phyloP scores from a whole-genome alignment of 1,140 invertebrate genomes.

The Brachionus sp. region DNA sequence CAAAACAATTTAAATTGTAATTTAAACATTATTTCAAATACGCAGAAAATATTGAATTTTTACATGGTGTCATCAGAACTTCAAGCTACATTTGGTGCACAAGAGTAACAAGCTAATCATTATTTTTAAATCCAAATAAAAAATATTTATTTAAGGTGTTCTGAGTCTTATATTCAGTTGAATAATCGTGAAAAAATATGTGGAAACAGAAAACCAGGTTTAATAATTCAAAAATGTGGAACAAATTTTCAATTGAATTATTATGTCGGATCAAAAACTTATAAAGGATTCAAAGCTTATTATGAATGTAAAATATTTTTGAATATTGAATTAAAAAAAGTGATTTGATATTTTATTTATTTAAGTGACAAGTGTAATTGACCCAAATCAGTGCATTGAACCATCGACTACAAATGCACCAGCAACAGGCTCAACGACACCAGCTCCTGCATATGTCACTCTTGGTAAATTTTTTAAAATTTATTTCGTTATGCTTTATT shows the following conservation, averaged over 20 bases:
- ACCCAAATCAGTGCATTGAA: conserved; percentile 7
- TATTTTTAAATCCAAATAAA: neutral
- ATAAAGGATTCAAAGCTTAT: conserved; percentile 35
- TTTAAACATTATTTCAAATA: neutral
- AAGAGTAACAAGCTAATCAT: neutral
- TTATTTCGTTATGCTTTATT: no score
- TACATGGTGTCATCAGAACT: conserved; percentile 20
- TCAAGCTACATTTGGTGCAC: neutral
- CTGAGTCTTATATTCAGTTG: conserved; percentile 34
- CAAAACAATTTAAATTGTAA: conserved; percentile 18
- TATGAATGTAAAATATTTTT: conserved; percentile 31
- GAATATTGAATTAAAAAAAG: neutral
- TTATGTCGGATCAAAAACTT: conserved; percentile 30
- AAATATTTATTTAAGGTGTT: conserved; percentile 1
- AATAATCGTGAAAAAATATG: conserved; percentile 18
- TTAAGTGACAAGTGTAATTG: neutral
- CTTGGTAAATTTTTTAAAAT: neutral
- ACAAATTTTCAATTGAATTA: neutral
- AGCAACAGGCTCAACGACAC: neutral
- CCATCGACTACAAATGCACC: neutral
- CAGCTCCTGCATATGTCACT: neutral
- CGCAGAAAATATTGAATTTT: conserved; percentile 17
- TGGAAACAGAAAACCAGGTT: neutral
- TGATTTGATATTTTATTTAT: neutral
- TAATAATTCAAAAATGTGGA: conserved; percentile 14